Percentiles rank a stretch among this genome's conserved stretches.
Evolutionary conservation across 2,888 invertebrate species (phyloP).

Genomic region (Synergus itoensis): DNA sequence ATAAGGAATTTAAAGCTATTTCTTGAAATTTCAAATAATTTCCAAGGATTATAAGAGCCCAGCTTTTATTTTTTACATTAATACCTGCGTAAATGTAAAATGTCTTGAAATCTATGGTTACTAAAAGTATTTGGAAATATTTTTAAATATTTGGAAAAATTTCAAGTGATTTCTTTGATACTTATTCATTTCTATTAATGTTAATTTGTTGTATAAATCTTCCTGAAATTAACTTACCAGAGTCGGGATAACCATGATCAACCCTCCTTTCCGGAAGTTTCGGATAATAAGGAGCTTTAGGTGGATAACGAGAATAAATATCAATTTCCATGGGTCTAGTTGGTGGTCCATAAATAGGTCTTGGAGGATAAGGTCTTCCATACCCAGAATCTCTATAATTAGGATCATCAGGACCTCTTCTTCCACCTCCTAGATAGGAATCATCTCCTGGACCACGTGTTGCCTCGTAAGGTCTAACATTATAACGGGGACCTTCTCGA

Average conservation of each 20-base stretch:
- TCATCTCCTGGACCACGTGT: slow-evolving; percentile 39
- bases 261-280: slow-evolving; percentile 56
- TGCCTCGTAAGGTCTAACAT: background rate
- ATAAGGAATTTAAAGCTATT: too few relatives aligned
- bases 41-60: too few relatives aligned
- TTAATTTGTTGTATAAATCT: background rate
- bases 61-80: too few relatives aligned
- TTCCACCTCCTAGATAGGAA: slow-evolving; percentile 26
- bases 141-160: too few relatives aligned
- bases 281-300: slow-evolving; percentile 45
- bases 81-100: too few relatives aligned
- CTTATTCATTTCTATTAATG: too few relatives aligned
- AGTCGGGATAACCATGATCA: slow-evolving; percentile 52
- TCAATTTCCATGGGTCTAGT: slow-evolving; percentile 14
- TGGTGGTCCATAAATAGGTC: slow-evolving; percentile 33
- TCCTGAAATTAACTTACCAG: slow-evolving; percentile 62
- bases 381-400: slow-evolving; percentile 47
- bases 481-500: slow-evolving; percentile 6
- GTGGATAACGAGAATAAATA: slow-evolving; percentile 45
- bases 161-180: too few relatives aligned
- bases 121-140: too few relatives aligned
- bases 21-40: too few relatives aligned
- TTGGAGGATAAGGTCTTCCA: slow-evolving; percentile 42
- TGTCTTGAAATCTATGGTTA: too few relatives aligned
- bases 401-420: slow-evolving; percentile 37